A percentile compares a stretch with the other conserved stretches of the same genome.
phyloP scores from a whole-genome alignment of 1,140 invertebrate genomes.

The Monomorium pharaonis region DNA sequence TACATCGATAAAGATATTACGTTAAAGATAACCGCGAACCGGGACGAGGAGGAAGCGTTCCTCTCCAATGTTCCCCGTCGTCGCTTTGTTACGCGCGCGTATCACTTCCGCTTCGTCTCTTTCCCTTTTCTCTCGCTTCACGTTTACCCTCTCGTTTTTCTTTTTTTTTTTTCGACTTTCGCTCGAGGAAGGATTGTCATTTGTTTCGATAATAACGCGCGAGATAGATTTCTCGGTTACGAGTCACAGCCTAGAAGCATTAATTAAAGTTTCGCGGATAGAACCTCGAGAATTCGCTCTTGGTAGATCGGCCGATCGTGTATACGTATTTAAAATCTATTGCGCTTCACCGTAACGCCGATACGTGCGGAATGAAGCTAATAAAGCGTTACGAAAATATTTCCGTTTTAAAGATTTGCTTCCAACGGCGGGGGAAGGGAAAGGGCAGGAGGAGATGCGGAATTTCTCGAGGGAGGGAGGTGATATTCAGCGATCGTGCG shows the following conservation, averaged over 20 bases:
- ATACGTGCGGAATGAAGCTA: background rate
- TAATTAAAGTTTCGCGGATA: conserved; percentile 35
- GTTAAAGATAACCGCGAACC: background rate
- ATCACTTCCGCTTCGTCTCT: background rate
- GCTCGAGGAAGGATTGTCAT: conserved; percentile 46
- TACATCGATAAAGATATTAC: background rate
- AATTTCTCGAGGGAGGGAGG: background rate
- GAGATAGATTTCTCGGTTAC: conserved; percentile 40
- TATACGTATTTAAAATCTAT: background rate
- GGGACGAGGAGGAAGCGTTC: conserved; percentile 14
- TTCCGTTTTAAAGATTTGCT: background rate
- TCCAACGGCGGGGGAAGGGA: background rate
- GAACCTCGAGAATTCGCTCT: conserved; percentile 32
- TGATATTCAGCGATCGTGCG: background rate
- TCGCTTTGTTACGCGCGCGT: background rate
- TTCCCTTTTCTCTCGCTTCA: background rate
- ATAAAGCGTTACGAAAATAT: conserved; percentile 26
- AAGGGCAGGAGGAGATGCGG: background rate
- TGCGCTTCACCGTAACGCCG: background rate
- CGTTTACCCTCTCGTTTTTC: conserved; percentile 4
- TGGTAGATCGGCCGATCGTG: background rate
- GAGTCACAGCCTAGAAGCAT: conserved; percentile 59
- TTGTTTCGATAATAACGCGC: conserved; percentile 50
- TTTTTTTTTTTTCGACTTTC: conserved; percentile 35
- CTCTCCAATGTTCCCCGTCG: conserved; percentile 4